Base-by-base conservation (phyloP, 2,797 vertebrate species). In the Oryzias dopingdopingensis region DNA sequence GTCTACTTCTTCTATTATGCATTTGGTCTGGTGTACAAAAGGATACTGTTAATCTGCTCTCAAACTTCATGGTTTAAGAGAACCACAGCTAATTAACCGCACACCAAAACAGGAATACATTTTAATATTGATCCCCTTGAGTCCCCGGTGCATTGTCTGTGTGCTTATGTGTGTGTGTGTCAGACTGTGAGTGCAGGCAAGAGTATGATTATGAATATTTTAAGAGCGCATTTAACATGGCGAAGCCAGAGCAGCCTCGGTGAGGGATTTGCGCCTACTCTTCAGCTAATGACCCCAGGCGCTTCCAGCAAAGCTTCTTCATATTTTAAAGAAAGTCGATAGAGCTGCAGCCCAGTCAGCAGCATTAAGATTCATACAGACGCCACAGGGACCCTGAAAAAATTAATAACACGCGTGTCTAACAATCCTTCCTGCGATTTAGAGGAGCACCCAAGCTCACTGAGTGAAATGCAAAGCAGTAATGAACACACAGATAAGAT, bases 171-270 rank as follows among this genome's bases (percentile, higher is more conserved):
- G 62, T 72, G 77, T 55, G 53, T 77, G 69, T 70, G 74, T 46
- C 64, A 49, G 67, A 61, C 62, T 37, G 52, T 48, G 77, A 75
- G 85, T 69, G 87, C 69, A 80, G 78, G 70, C 84, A 83, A 83
- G 85, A 86, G 90, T 92, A 92, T 92, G 90, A 92, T 92, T 92
- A 92, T 93, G 92, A 93, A 92, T 92, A 93, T 93, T 93, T 93
- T 91, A 93, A 86, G 83, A 90, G 89, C 88, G 83, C 88, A 92
- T 93, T 93, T 92, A 92, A 92, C 88, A 90, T 86, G 88, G 89
- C 85, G 87, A 89, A 91, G 91, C 81, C 81, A 42, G 83, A 84
- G 81, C 84, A 69, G 85, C 81, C 88, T 90, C 78, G 56, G 82
- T 89, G 88, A 90, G 89, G 89, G 90, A 91, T 91, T 90, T 89